phyloP scores from a whole-genome alignment of 2,888 invertebrate species.

The Idaea dimidiata region DNA sequence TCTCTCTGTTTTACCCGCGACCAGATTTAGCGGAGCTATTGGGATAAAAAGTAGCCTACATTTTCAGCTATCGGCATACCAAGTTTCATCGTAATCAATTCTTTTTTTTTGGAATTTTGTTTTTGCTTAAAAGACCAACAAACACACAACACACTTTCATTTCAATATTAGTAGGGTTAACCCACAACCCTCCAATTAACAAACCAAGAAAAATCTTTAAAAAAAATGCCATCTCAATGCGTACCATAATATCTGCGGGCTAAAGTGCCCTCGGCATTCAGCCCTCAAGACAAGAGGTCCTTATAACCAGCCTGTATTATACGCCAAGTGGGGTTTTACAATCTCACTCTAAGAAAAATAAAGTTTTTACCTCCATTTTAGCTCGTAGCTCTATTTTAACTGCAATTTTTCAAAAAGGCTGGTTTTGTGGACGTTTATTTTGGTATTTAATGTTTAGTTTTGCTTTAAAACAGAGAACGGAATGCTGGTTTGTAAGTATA shows the following conservation, averaged over 20 bases:
- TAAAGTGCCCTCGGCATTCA: conserved; percentile 52
- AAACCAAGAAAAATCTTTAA: conserved; percentile 28
- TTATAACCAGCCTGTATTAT: conserved; percentile 53
- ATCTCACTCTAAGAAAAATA: conserved; percentile 50
- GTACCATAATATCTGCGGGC: conserved; percentile 53
- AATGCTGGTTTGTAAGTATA: too few relatives aligned
- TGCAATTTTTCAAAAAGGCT: conserved; percentile 12
- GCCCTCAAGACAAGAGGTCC: conserved; percentile 39
- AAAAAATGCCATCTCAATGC: conserved; percentile 40
- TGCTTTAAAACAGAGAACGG: too few relatives aligned
- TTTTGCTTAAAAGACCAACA: too few relatives aligned
- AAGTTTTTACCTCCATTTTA: conserved; percentile 38
- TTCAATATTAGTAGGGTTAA: neutral
- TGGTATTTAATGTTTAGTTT: neutral
- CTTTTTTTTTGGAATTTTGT: too few relatives aligned
- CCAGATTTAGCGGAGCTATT: too few relatives aligned
- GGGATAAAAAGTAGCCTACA: too few relatives aligned
- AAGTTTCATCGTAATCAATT: too few relatives aligned
- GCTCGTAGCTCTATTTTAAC: conserved; percentile 35
- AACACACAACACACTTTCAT: neutral
- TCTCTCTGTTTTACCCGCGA: too few relatives aligned
- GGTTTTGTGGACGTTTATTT: neutral
- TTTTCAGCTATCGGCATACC: too few relatives aligned
- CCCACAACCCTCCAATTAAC: conserved; percentile 30
- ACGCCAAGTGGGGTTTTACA: conserved; percentile 53